Base-by-base conservation (phyloP, 2,797 vertebrate species). In the Gymnoscopelus braueri region DNA sequence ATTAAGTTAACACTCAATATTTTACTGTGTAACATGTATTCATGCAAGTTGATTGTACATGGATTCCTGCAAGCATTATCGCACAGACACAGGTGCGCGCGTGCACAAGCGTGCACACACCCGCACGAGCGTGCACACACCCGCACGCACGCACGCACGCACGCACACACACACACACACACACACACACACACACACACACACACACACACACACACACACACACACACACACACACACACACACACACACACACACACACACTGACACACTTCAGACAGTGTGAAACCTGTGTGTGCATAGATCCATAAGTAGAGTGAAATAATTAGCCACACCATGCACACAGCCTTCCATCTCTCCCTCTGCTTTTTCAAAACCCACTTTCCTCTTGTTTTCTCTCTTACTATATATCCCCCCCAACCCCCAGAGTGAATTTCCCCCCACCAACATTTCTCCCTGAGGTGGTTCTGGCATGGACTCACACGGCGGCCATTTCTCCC, bases 391-490 rank as follows among this genome's bases (percentile, higher is more conserved):
- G 65, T 11, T 79, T 80, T 84, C 78, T 79, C 65, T 84, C 75
- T 85, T 78, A 81, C 72, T 75, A 67, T 69, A 39, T 32, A 0
- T 65, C 59, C 2, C 8, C 4, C 2, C n/a, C 24, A 48, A 19
- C 13, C 24, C 13, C 23, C 44, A 35, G 5, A 58, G 15, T 44
- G 53, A 53, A 29, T 60, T 48, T 69, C 50, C 57, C 71, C 53
- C 70, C 75, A 86, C 79, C 87, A 70, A 69, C 87, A 89, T 89
- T 90, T 93, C 75, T 93, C 91, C 92, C 93, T 1, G 89, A 92
- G 92, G 92, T 94, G 91, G 87, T 90, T 88, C 91, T 94, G 94
- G 93, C 93, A 92, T 78, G 71, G 75, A 81, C 84, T 90, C 91
- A 93, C 85, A 93, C 88, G 75, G 83, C 87, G 91, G 87, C 92